A percentile compares a stretch with the other conserved stretches of the same genome.
Evolutionary conservation across 30 jellyfish, hydroid and myxozoan species (phyloP).

Genomic region (Phacellophora camtschatica): DNA sequence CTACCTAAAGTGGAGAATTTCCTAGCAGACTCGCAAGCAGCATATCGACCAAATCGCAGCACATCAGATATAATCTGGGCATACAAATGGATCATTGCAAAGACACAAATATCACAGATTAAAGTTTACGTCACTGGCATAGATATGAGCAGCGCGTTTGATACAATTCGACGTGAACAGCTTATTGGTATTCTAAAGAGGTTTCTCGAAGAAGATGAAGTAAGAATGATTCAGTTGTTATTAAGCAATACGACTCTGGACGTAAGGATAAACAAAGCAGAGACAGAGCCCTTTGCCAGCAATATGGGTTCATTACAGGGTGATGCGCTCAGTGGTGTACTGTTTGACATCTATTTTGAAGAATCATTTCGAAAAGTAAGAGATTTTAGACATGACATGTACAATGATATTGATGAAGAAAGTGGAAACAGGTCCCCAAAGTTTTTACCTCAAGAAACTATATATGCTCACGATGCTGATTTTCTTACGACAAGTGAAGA

Average conservation of each 20-base stretch:
- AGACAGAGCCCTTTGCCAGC: background rate
- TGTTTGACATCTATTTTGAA: background rate
- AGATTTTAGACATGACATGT: background rate
- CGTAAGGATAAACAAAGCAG: background rate
- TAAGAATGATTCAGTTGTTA: slow-evolving; percentile 12
- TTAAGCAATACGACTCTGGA: background rate
- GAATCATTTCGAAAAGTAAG: background rate
- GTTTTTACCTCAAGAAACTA: background rate
- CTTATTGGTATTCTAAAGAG: slow-evolving; percentile 19
- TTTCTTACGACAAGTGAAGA: background rate
- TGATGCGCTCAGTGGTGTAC: background rate
- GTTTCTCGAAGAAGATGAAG: slow-evolving; percentile 16
- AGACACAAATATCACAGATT: slow-evolving; percentile 11
- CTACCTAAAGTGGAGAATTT: too few species aligned
- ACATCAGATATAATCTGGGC: slow-evolving; percentile 40
- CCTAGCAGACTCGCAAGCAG: slow-evolving; percentile 29
- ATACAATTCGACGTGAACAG: slow-evolving; percentile 39
- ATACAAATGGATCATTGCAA: slow-evolving; percentile 17
- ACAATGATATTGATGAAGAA: background rate
- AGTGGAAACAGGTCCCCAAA: background rate
- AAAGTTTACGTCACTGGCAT: slow-evolving; percentile 28
- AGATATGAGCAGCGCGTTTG: slow-evolving; percentile 27
- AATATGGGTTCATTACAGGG: background rate
- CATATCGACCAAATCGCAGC: slow-evolving; percentile 33
- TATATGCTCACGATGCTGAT: background rate